These are phyloP conservation scores for Shargacucullia verbasci DNA, from an alignment of 2,888 invertebrate species.

Conservation along the genomic window DNA sequence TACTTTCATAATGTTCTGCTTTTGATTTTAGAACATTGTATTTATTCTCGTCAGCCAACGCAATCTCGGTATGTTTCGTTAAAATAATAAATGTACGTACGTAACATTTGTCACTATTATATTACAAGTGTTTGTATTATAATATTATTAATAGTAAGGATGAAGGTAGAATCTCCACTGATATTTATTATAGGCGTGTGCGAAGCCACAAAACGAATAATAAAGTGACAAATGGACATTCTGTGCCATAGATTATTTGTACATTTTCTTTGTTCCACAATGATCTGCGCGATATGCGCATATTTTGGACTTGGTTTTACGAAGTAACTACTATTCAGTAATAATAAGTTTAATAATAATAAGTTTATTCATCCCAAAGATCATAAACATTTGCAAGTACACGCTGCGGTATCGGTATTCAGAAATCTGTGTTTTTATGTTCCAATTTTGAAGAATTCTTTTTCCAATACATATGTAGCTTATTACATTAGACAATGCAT, in stretches of 20 bases:
- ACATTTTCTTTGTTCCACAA: slow-evolving; percentile 37
- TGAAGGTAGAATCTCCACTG: slow-evolving; percentile 36
- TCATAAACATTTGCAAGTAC: no score
- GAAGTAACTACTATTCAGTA: no score
- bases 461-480: no score
- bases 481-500: no score
- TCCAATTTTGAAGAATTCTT: no score
- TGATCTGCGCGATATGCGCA: slow-evolving; percentile 26
- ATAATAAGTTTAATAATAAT: no score
- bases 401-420: no score
- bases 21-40: background rate
- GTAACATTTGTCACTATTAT: background rate
- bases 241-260: slow-evolving; percentile 39
- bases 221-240: slow-evolving; percentile 44
- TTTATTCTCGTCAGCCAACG: background rate
- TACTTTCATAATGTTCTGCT: background rate
- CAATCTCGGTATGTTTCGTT: background rate
- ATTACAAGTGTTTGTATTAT: slow-evolving; percentile 3
- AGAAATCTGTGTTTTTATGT: no score
- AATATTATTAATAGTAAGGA: slow-evolving; percentile 24
- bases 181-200: slow-evolving; percentile 35
- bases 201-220: slow-evolving; percentile 43
- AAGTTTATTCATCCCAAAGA: no score
- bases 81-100: background rate
- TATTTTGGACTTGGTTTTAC: slow-evolving; percentile 31